A percentile compares a stretch with the other conserved stretches of the same genome.
Conservation (phyloP, 2,888 invertebrate species). For the Schrankia costaestrigalis region DNA sequence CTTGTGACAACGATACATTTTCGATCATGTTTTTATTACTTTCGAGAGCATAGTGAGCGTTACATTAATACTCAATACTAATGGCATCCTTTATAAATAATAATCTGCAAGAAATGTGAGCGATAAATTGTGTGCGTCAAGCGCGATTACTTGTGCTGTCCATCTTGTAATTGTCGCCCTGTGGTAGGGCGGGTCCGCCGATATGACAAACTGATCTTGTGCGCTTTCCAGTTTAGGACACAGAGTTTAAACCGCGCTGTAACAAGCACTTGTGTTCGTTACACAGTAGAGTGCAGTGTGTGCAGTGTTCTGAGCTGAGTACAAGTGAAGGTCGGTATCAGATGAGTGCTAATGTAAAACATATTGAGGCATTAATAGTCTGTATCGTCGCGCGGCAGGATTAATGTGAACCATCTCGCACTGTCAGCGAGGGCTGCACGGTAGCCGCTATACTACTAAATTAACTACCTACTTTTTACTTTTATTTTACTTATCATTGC, state of each 20-base stretch:
- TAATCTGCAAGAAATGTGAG: conserved; percentile 3
- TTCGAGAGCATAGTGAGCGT: too few relatives aligned
- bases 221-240: too few relatives aligned
- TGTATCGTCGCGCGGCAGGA: conserved; percentile 14
- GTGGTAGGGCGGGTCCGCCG: conserved; percentile 16
- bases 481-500: too few relatives aligned
- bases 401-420: conserved; percentile 26
- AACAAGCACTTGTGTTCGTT: too few relatives aligned
- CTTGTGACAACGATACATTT: too few relatives aligned
- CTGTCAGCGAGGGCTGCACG: conserved; percentile 11
- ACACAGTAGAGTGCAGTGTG: too few relatives aligned
- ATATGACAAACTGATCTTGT: conserved; percentile 13
- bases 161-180: conserved; percentile 18
- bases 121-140: conserved; percentile 14
- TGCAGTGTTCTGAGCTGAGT: too few relatives aligned
- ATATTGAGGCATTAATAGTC: conserved; percentile 33
- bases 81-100: conserved; percentile 10
- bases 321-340: conserved; percentile 13
- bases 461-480: too few relatives aligned
- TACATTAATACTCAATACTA: not conserved
- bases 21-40: too few relatives aligned
- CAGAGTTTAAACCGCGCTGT: too few relatives aligned
- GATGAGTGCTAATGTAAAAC: conserved; percentile 25
- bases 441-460: too few relatives aligned
- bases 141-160: conserved; percentile 18